These are phyloP conservation scores for Ctenopoma kingsleyae DNA, from an alignment of 2,797 vertebrate genomes.

Conservation along the genomic window DNA sequence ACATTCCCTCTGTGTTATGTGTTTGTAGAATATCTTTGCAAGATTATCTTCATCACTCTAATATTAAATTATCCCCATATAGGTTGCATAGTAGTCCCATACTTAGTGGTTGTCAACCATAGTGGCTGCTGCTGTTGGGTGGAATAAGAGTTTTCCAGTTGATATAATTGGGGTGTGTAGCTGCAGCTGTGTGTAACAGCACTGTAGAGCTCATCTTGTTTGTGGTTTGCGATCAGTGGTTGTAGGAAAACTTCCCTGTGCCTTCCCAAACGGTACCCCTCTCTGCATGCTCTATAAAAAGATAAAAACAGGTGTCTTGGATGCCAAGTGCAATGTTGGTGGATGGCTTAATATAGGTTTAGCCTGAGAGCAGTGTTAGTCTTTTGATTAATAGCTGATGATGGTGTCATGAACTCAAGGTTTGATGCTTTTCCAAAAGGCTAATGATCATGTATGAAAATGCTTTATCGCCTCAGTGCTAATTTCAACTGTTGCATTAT, in stretches of 20 bases:
- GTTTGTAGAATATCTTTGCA: background rate
- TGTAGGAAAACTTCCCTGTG: slow-evolving; percentile 30
- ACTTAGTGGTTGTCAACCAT: background rate
- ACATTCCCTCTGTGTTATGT: slow-evolving; percentile 5
- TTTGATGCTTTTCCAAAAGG: slow-evolving; percentile 12
- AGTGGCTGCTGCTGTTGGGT: slow-evolving; percentile 1
- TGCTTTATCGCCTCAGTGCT: slow-evolving; percentile 2
- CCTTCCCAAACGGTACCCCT: slow-evolving; percentile 7
- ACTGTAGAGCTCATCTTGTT: background rate
- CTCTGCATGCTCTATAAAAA: slow-evolving; percentile 73
- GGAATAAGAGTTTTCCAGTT: too few species aligned
- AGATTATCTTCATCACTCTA: background rate
- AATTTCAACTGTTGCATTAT: background rate
- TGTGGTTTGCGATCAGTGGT: slow-evolving; percentile 36
- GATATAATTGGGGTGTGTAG: too few species aligned
- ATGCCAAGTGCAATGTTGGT: slow-evolving; percentile 58
- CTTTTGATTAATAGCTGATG: slow-evolving; percentile 58
- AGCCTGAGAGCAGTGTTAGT: slow-evolving; percentile 56
- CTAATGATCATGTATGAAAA: background rate
- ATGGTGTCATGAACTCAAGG: slow-evolving; percentile 22
- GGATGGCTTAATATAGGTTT: slow-evolving; percentile 77
- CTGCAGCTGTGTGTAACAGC: too few species aligned
- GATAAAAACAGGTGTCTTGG: slow-evolving; percentile 73
- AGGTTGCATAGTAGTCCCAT: background rate
- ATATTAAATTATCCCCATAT: slow-evolving; percentile 1